Conservation (phyloP, 2,113 vertebrate genomes). For the Rhizomys pruinosus region DNA sequence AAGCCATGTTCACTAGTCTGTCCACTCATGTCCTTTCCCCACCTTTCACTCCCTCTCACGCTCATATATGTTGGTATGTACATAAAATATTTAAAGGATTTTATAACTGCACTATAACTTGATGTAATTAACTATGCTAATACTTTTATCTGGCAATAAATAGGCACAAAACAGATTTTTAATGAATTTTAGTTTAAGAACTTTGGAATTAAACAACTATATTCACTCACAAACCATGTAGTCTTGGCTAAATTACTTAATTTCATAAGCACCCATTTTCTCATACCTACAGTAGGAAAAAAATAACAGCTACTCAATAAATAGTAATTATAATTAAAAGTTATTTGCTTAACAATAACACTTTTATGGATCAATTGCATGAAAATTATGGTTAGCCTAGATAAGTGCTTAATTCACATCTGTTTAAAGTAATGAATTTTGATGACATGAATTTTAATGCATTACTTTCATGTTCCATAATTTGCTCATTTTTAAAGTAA, state of each 20-base stretch:
- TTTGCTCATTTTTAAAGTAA: neutral
- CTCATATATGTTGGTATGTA: neutral
- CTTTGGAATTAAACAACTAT: conserved; percentile 35
- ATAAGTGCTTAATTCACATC: neutral
- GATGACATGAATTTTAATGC: neutral
- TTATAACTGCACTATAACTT: conserved; percentile 17
- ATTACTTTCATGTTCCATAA: neutral
- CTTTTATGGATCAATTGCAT: neutral
- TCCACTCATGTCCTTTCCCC: neutral
- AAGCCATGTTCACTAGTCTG: neutral
- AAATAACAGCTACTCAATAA: neutral
- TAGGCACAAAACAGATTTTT: conserved; percentile 12
- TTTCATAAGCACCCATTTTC: neutral
- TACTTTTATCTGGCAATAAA: conserved; percentile 21
- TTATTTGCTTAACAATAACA: neutral
- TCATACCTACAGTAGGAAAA: neutral
- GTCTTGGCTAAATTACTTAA: neutral
- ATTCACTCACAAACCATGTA: neutral
- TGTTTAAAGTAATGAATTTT: neutral
- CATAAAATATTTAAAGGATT: conserved; percentile 13
- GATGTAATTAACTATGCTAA: conserved; percentile 7
- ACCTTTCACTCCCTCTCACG: no score
- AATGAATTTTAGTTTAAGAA: conserved; percentile 4
- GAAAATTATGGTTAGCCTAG: neutral
- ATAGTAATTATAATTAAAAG: neutral